A percentile compares a stretch with the other conserved stretches of the same genome.
These are phyloP conservation scores for Malacosoma neustria DNA, from an alignment of 2,888 invertebrate species.

Conservation along the genomic window DNA sequence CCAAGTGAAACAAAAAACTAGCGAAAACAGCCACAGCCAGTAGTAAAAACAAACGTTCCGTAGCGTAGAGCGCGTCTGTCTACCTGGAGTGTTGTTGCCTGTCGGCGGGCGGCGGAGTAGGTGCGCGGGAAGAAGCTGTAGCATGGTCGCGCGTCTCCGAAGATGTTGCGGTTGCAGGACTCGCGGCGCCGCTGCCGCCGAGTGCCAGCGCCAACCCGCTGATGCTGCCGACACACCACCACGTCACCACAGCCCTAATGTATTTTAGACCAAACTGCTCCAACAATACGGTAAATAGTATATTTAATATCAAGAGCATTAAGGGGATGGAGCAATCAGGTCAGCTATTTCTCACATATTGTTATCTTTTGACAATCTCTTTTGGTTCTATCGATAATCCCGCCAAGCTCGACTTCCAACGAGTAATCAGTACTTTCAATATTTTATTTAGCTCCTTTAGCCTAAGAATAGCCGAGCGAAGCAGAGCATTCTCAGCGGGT, in stretches of 20 bases:
- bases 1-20: conserved; percentile 15
- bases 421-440: conserved; percentile 17
- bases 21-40: conserved; percentile 46
- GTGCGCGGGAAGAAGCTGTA: conserved; percentile 59
- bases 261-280: conserved; percentile 54
- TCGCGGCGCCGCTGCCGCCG: conserved; percentile 63
- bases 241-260: conserved; percentile 68
- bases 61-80: conserved; percentile 62
- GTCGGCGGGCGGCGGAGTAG: conserved; percentile 62
- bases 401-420: conserved; percentile 38
- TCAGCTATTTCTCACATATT: conserved; percentile 34
- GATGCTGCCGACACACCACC: conserved; percentile 74
- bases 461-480: conserved; percentile 58
- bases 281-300: conserved; percentile 19
- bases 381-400: conserved; percentile 32
- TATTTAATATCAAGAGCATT: conserved; percentile 5
- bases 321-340: conserved; percentile 55
- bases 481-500: conserved; percentile 72
- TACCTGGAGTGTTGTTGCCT: conserved; percentile 70
- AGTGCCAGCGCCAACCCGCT: conserved; percentile 74
- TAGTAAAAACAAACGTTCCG: conserved; percentile 56
- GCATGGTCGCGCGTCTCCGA: conserved; percentile 45
- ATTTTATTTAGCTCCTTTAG: conserved; percentile 22
- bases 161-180: conserved; percentile 36
- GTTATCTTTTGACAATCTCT: conserved; percentile 25